Percentiles rank a stretch among this genome's conserved stretches.
These are phyloP conservation scores for Notarius lentiginosus DNA, from an alignment of 2,113 vertebrate genomes.

Conservation along the genomic window DNA sequence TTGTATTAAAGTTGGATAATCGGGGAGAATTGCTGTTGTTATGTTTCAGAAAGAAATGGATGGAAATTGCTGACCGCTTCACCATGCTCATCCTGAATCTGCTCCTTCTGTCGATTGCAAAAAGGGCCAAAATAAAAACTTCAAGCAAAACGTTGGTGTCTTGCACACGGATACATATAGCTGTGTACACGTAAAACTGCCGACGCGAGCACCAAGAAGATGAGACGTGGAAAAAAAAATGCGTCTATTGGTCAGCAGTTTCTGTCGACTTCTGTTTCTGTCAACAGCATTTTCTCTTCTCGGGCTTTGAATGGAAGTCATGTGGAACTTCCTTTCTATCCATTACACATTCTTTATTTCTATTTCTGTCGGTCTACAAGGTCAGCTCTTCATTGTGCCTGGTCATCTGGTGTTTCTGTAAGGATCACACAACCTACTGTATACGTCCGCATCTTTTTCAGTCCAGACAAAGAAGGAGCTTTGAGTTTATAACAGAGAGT, in stretches of 20 bases:
- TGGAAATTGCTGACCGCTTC: background rate
- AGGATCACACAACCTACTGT: background rate
- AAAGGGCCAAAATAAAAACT: background rate
- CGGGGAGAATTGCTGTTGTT: background rate
- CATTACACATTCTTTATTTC: slow-evolving; percentile 39
- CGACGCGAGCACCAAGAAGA: slow-evolving; percentile 47
- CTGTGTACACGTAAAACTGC: slow-evolving; percentile 58
- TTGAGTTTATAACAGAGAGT: background rate
- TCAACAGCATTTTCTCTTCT: slow-evolving; percentile 66
- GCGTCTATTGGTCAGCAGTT: slow-evolving; percentile 66
- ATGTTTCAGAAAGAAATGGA: background rate
- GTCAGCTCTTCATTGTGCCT: slow-evolving; percentile 43
- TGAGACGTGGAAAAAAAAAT: background rate
- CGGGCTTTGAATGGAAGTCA: slow-evolving; percentile 53
- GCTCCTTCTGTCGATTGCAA: background rate
- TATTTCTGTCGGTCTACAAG: slow-evolving; percentile 53
- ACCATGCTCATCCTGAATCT: background rate
- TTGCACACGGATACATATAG: slow-evolving; percentile 46
- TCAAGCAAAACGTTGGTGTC: slow-evolving; percentile 29
- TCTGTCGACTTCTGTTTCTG: slow-evolving; percentile 61
- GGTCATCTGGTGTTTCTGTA: background rate
- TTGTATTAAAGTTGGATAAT: background rate
- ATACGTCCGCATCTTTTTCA: background rate
- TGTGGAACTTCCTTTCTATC: slow-evolving; percentile 21
- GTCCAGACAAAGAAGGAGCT: background rate